Evolutionary conservation across 2,797 vertebrate genomes (phyloP), one percentile per base, ranked within the genome.

Genomic region (Sebastes dallii): DNA sequence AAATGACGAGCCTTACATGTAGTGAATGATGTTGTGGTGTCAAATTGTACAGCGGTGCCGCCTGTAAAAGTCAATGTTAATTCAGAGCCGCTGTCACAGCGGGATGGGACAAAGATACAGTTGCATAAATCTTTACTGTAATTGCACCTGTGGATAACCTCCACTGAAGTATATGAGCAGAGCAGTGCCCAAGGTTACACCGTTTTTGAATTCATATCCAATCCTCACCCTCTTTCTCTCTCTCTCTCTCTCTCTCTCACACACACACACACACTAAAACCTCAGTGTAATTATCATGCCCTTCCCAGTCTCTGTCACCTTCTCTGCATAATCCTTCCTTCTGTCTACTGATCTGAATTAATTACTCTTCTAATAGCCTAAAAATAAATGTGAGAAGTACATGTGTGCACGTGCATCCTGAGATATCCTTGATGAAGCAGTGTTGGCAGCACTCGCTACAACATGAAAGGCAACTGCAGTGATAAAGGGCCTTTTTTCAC

Each of bases 311-410:
- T 66, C 36, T 71, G 32, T 62, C 82, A 75, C 54, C 4, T 55
- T 42, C 72, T 72, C 34, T 72, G 71, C 66, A 78, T 84, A 83
- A 91, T 78, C 59, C 67, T 66, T 60, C 65, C 34, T 30, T 16
- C 42, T 8, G 16, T 82, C 52, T 55, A 61, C 71, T 65, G 34
- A 27, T 81, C 59, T 66, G 72, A 82, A 84, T 85, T 81, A 36
- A 85, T 81, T 73, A 72, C 29, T 42, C 6, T 22, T 80, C 62
- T 75, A 58, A 80, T 32, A 50, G 62, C 12, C 72, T 84, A 58
- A 74, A 81, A 84, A 82, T 75, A 74, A 13, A 60, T 32, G 73
- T 62, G 66, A 75, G 46, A 50, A 16, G 25, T 72, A 8, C 11
- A 20, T 42, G 36, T 82, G 30, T 54, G 52, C n/a, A 32, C 2